phyloP scores from a whole-genome alignment of 2,113 vertebrate genomes.

The Oceanites oceanicus region DNA sequence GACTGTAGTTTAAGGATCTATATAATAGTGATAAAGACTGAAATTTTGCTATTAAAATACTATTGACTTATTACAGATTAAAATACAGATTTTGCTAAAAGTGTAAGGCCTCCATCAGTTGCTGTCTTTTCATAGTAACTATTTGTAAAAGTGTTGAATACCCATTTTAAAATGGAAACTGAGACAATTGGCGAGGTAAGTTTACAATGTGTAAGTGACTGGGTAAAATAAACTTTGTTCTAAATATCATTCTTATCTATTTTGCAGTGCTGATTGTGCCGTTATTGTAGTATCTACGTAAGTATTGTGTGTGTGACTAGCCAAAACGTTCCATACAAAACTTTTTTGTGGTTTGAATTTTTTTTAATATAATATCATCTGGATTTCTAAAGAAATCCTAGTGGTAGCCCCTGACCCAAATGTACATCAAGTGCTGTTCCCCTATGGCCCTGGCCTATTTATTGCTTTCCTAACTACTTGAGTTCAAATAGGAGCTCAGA shows the following conservation, averaged over 20 bases:
- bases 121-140: background rate
- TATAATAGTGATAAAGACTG: background rate
- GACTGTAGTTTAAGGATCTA: background rate
- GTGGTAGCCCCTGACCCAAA: constrained; percentile 59
- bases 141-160: background rate
- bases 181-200: background rate
- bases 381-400: constrained; percentile 38
- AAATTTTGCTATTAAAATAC: background rate
- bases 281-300: background rate
- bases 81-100: background rate
- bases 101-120: background rate
- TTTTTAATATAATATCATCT: background rate
- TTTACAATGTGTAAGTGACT: fast-evolving
- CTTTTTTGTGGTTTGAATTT: background rate
- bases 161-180: background rate
- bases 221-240: background rate
- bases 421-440: constrained; percentile 54
- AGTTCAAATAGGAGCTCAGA: constrained; percentile 48
- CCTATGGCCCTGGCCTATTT: constrained; percentile 74
- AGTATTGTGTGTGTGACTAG: background rate
- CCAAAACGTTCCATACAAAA: background rate
- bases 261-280: background rate
- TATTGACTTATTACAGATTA: background rate
- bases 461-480: constrained; percentile 54
- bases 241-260: background rate